Base-by-base conservation (phyloP, 2,888 invertebrate genomes). In the Acanthosepion esculentum region DNA sequence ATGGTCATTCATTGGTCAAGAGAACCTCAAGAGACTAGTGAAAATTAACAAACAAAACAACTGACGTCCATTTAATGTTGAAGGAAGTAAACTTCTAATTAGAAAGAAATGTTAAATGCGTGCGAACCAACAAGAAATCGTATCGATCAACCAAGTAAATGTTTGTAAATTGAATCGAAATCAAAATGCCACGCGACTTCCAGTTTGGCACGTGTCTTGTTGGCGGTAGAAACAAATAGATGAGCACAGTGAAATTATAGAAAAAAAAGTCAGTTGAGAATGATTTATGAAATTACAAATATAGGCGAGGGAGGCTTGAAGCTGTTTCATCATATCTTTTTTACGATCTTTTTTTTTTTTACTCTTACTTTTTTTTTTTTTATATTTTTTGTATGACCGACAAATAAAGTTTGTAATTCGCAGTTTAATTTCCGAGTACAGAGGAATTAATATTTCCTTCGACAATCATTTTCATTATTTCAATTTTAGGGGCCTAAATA, bases 121-220 rank as follows among this genome's bases (percentile, higher is more conserved):
- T 78, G n/a, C 78, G 78, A 78, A 29, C 8, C 10, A n/a, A 78
- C 78, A 64, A 7, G 78, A 78, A 15, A 78, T 78, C 78, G 78
- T 78, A 78, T 78, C 78, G 78, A 78, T 78, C 78, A 78, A 10
- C n/a, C 1, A 15, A n/a, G 29, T 78, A n/a, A 78, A n/a, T 78
- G 78, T 78, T 78, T 78, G 15, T 78, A 78, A 78, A 78, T 78
- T 78, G 78, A 78, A 78, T 78, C 78, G 78, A 78, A 78, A 78
- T 78, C 78, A 78, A 78, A 78, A 78, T 78, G 78, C 78, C 78
- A 78, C 78, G 78, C 78, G 78, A 78, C 78, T 78, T 78, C 18
- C 78, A 78, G n/a, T 78, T 78, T n/a, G 78, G 78, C 78, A 78
- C 78, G 78, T 78, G 78, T 78, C n/a, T 78, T 78, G n/a, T 78